Evolutionary conservation across 2,888 invertebrate genomes (phyloP).

Genomic region (Copidosoma aretas): DNA sequence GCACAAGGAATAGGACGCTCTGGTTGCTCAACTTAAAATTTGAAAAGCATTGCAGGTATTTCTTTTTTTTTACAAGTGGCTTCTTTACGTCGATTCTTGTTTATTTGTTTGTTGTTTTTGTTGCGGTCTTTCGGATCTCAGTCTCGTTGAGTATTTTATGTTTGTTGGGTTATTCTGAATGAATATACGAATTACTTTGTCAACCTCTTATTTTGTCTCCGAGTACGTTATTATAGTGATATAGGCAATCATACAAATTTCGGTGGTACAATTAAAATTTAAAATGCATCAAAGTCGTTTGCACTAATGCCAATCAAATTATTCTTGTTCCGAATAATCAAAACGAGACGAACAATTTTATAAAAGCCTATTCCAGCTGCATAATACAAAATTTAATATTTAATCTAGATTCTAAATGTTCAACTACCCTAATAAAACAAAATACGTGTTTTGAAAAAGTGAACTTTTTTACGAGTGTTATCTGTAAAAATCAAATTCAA

Average conservation of each 20-base stretch:
- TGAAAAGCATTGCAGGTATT: background rate
- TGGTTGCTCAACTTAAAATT: background rate
- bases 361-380: constrained; percentile 13
- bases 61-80: background rate
- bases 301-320: too few species aligned
- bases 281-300: background rate
- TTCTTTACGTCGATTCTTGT: background rate
- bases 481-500: background rate
- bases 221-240: constrained; percentile 15
- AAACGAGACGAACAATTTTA: background rate
- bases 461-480: background rate
- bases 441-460: background rate
- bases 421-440: constrained; percentile 6
- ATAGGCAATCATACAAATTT: constrained; percentile 11
- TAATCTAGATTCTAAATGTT: constrained; percentile 2
- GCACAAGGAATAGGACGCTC: background rate
- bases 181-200: background rate
- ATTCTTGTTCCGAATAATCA: too few species aligned
- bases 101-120: too few species aligned
- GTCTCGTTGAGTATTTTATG: too few species aligned
- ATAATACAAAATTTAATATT: background rate
- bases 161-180: background rate
- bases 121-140: too few species aligned
- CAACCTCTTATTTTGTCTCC: constrained; percentile 26
- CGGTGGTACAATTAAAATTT: background rate